Conservation (phyloP, 2,888 invertebrate genomes). For the Bimastos eiseni region DNA sequence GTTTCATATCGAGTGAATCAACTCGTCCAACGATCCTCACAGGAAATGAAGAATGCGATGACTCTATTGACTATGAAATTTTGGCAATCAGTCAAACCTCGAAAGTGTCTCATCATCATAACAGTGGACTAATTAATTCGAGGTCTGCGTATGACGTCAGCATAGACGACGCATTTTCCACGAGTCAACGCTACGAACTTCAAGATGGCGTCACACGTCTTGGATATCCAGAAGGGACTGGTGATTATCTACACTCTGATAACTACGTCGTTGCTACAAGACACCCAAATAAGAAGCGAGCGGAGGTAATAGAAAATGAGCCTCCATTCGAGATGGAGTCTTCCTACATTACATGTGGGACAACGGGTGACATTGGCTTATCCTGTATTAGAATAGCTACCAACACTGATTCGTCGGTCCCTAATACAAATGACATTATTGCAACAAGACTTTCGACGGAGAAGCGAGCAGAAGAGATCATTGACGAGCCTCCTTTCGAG, state of each 20-base stretch:
- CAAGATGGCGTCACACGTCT: neutral
- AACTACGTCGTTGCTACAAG: neutral
- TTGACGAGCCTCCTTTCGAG: neutral
- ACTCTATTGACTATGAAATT: neutral
- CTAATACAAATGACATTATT: neutral
- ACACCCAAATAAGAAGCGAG: neutral
- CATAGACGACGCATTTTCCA: neutral
- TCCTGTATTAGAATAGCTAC: no score
- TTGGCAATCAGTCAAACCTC: neutral
- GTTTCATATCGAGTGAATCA: neutral
- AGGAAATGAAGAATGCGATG: neutral
- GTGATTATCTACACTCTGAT: neutral
- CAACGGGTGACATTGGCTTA: neutral
- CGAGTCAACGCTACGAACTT: neutral
- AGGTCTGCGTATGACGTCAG: neutral
- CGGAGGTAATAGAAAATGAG: neutral
- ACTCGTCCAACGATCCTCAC: neutral
- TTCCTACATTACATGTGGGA: neutral
- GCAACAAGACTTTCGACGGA: neutral
- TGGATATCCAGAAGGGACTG: neutral
- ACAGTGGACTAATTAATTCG: neutral
- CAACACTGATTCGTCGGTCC: no score
- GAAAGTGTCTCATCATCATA: neutral
- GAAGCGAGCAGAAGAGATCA: neutral
- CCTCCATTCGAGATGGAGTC: neutral